phyloP scores from a whole-genome alignment of 2,113 vertebrate species.

The Phylloscopus whistleri region DNA sequence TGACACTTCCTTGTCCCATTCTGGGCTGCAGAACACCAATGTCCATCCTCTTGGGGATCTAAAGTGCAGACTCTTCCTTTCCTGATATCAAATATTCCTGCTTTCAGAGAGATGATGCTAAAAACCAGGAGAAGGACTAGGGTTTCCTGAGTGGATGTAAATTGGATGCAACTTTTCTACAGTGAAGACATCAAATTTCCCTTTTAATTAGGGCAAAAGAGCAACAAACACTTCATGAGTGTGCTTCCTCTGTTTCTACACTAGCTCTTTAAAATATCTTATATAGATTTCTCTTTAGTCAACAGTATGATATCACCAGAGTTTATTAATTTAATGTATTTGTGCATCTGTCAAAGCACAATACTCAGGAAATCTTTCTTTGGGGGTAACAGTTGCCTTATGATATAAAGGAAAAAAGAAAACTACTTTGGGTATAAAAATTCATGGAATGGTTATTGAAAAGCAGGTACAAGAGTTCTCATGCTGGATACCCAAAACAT shows the following conservation, averaged over 20 bases:
- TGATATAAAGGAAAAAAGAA: background rate
- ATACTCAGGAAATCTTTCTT: background rate
- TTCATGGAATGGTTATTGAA: background rate
- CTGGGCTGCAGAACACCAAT: background rate
- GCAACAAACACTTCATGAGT: background rate
- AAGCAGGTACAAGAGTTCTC: background rate
- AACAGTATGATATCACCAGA: background rate
- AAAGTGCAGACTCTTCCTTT: background rate
- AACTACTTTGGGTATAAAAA: background rate
- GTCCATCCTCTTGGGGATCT: accelerated
- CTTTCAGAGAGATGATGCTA: background rate
- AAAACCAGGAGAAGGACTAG: background rate
- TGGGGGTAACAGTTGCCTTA: background rate
- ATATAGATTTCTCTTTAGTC: background rate
- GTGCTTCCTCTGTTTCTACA: background rate
- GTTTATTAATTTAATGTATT: background rate
- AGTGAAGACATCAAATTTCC: background rate
- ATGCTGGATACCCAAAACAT: background rate
- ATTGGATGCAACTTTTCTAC: background rate
- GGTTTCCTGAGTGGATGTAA: background rate
- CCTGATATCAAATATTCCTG: background rate
- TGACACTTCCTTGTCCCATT: background rate
- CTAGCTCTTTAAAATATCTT: background rate
- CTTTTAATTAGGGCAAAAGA: background rate
- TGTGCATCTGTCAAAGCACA: background rate